Evolutionary conservation across 2,113 vertebrate genomes (phyloP), one percentile per base, ranked within the genome.

Genomic region (Coreoperca whiteheadi): DNA sequence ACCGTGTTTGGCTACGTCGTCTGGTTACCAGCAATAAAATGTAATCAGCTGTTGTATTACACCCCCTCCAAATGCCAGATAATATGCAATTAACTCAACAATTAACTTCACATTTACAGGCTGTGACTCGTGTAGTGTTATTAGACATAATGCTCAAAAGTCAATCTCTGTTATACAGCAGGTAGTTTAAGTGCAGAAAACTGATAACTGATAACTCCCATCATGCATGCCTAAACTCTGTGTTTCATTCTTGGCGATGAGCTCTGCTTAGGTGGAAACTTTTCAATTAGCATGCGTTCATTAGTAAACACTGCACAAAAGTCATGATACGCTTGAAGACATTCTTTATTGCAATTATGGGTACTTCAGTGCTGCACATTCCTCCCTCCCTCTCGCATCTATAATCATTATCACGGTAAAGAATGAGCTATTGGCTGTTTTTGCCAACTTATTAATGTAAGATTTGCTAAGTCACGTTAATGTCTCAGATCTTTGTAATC

Each of bases 21-120:
- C 73, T 78, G 69, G 61, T 74, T 86, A 82, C 79, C 68, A 64
- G 76, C 83, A 66, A 46, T 89, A 87, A 87, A 91, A 81, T 34
- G 34, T 65, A 81, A 82, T 86, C 83, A 76, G 78, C 87, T 84
- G 72, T 68, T 81, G 82, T 77, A 79, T 61, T 4, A 66, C 70
- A 7, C 66, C 0, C 43, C 77, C 69, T 78, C 63, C 73, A 41
- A 71, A 71, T 64, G 66, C 70, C 28, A 41, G 73, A 86, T 88
- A 79, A 87, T 82, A 54, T 20, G 85, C 89, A 90, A 91, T 92
- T 91, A 91, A 77, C 83, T 70, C 81, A 91, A 84, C 92, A 89
- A 89, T 92, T 92, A 91, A 87, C 79, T 89, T 59, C 76, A n/a
- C 88, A 79, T 89, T 91, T 81, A 86, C 82, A 76, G 68, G 73